Evolutionary conservation across 2,888 invertebrate genomes (phyloP).

Genomic region (Crematogaster levior): DNA sequence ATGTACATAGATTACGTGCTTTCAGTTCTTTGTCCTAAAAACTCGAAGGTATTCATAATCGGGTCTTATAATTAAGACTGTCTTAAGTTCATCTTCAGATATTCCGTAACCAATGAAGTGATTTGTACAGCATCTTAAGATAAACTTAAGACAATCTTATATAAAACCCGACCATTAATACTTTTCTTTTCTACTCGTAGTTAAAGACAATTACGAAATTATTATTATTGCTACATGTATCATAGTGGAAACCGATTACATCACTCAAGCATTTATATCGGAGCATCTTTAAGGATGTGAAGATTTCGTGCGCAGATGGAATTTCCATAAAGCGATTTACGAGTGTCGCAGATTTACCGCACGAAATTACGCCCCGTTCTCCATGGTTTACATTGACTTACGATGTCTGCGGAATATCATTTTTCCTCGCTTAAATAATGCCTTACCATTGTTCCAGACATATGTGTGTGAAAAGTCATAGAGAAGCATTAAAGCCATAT

Average conservation of each 20-base stretch:
- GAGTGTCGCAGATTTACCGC: slow-evolving; percentile 73
- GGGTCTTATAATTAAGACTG: no score
- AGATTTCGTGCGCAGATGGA: slow-evolving; percentile 48
- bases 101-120: no score
- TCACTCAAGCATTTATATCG: slow-evolving; percentile 66
- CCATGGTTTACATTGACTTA: slow-evolving; percentile 68
- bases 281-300: slow-evolving; percentile 43
- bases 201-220: not conserved
- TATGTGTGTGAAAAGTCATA: slow-evolving; percentile 19
- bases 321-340: slow-evolving; percentile 77
- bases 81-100: no score
- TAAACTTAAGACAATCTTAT: no score
- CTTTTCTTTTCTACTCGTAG: no score
- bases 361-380: slow-evolving; percentile 69
- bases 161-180: no score
- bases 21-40: not conserved
- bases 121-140: no score
- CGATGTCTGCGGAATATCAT: slow-evolving; percentile 69
- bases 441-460: slow-evolving; percentile 44
- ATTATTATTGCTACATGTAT: slow-evolving; percentile 10
- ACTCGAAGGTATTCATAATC: no score
- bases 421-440: slow-evolving; percentile 68
- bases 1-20: not conserved
- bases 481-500: slow-evolving; percentile 38
- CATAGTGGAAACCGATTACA: slow-evolving; percentile 57